Percentiles rank a stretch among this genome's conserved stretches.
Evolutionary conservation across 2,797 vertebrate species (phyloP).

Genomic region (Sus cebifrons): DNA sequence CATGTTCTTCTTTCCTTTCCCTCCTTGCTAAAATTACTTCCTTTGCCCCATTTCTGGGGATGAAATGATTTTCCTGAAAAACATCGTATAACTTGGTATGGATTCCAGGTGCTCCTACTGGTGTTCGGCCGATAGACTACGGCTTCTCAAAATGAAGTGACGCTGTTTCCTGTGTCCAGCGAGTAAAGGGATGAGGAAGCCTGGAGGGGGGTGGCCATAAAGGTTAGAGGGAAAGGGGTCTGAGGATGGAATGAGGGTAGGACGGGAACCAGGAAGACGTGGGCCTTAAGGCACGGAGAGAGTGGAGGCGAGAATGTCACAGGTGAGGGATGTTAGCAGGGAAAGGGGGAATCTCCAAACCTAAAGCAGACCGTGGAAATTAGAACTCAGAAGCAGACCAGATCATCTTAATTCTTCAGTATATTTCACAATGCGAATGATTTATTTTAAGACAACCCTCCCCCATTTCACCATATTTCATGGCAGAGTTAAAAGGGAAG

Average conservation of each 20-base stretch:
- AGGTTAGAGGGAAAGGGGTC: not conserved
- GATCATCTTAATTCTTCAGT: not conserved
- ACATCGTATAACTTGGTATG: not conserved
- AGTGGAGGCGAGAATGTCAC: not conserved
- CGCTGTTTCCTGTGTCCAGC: not conserved
- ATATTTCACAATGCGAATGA: not conserved
- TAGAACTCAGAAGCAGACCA: constrained; percentile 5
- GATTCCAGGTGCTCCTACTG: not conserved
- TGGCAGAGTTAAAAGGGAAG: not conserved
- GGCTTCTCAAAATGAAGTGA: not conserved
- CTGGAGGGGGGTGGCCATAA: not conserved
- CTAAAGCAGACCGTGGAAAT: not conserved
- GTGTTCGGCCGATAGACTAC: not conserved
- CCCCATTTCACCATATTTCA: not conserved
- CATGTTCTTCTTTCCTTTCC: not conserved
- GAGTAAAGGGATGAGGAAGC: not conserved
- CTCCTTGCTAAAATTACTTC: not conserved
- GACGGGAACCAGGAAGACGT: not conserved
- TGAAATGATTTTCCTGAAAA: not conserved
- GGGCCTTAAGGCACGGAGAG: no score
- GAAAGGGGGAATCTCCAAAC: not conserved
- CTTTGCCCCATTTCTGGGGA: not conserved
- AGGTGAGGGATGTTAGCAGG: not conserved
- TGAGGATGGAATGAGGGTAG: not conserved
- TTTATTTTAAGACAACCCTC: not conserved